Evolutionary conservation across 2,797 vertebrate species (phyloP), one percentile per base, ranked within the genome.

Genomic region (Sardinella longiceps): DNA sequence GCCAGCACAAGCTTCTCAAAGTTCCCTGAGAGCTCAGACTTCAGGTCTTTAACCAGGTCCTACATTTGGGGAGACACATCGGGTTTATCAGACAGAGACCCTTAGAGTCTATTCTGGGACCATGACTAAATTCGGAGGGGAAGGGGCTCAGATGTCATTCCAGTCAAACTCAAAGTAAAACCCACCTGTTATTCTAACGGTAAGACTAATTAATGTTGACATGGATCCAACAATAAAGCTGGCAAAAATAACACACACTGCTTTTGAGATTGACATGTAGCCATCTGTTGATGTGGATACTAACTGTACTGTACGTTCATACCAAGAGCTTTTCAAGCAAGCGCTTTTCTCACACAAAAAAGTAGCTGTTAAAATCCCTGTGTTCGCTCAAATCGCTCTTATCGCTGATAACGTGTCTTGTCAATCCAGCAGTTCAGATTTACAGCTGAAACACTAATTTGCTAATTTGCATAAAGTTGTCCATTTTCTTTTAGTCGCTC

Each of bases 21-120:
- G 93, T 99, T 97, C 66, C 98, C 98, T 9, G 98, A 99, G 58
- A 99, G 93, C 88, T 99, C 98, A 50, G 98, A 99, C 88, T 98
- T 97, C 87, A 99, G 94, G 86, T 99, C 98, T 92, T 99, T 99
- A 90, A 98, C 92, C 90, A 99, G 95, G 94, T 99, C 98, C 98
- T 99, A 90, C 81, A 92, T 43, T 77, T 18, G 20, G 66, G 30
- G 33, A 18, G 23, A 77, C 37, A 77, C 5, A 23, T 82, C 18
- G 14, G 46, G 28, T 30, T 85, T 46, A 82, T 84, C 51, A 83
- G 23, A 15, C 50, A 15, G 81, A 20, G 5, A n/a, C 33, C 70
- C 37, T 74, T 74, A 37, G 66, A 74, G 70, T 0, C 37, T 77
- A 77, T 77, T 77, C 33, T 77, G 70, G 70, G 70, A 1, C 20